Evolutionary conservation across 2,888 invertebrate species (phyloP).

Genomic region (Petrolisthes cinctipes): DNA sequence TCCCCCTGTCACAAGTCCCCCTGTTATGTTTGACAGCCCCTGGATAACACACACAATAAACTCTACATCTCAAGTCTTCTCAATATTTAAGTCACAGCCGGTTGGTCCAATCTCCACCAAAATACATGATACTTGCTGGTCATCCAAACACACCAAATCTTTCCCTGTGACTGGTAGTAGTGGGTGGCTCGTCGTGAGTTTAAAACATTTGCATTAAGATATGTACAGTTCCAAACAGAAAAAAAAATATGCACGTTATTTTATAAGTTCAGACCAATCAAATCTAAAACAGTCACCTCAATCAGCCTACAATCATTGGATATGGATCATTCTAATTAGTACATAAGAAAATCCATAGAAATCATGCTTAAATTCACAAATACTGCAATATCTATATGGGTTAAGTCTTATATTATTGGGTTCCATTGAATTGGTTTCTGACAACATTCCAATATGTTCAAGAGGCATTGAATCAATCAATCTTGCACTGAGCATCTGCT

Average conservation of each 20-base stretch:
- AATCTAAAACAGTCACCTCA: conserved; percentile 57
- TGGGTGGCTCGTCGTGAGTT: conserved; percentile 47
- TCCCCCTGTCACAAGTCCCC: not conserved
- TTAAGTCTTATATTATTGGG: conserved; percentile 59
- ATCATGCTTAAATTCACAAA: conserved; percentile 61
- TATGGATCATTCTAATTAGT: conserved; percentile 60
- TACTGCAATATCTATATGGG: conserved; percentile 61
- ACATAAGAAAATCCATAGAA: conserved; percentile 62
- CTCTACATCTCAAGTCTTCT: conserved; percentile 60
- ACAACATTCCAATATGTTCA: conserved; percentile 61
- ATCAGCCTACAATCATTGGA: conserved; percentile 51
- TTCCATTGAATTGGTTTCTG: conserved; percentile 62
- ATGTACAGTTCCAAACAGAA: conserved; percentile 53
- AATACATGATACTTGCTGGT: conserved; percentile 55
- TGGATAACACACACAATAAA: conserved; percentile 59
- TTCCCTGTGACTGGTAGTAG: conserved; percentile 60
- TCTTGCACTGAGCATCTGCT: conserved; percentile 62
- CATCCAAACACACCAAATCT: conserved; percentile 63
- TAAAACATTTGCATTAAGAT: conserved; percentile 54
- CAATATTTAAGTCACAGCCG: conserved; percentile 58
- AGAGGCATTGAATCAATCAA: conserved; percentile 59
- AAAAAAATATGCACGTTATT: conserved; percentile 9
- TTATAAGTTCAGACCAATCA: conserved; percentile 51
- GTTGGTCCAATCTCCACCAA: conserved; percentile 63
- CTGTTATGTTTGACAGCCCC: conserved; percentile 42